Conservation (phyloP, 1,140 invertebrate genomes). For the Stegodyphus dumicola region DNA sequence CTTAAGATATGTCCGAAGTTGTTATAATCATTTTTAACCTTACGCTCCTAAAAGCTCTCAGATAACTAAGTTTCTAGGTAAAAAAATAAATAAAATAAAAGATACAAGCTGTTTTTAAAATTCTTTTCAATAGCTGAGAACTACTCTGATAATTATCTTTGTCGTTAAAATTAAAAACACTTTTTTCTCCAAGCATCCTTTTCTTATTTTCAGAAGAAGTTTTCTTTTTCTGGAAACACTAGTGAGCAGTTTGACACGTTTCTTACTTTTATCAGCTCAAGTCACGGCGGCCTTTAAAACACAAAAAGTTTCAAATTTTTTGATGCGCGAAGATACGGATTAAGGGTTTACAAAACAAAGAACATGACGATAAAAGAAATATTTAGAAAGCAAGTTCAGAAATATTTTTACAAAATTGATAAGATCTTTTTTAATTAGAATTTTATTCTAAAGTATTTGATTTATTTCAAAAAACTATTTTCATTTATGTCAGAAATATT, state of each 20-base stretch:
- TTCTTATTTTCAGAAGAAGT: background rate
- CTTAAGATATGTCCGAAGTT: slow-evolving; percentile 43
- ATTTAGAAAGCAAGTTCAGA: background rate
- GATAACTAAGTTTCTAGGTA: slow-evolving; percentile 54
- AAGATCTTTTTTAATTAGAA: too few relatives aligned
- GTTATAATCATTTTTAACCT: slow-evolving; percentile 60
- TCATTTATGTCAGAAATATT: too few relatives aligned
- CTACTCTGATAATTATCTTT: slow-evolving; percentile 53
- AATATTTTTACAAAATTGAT: background rate
- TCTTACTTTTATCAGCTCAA: too few relatives aligned
- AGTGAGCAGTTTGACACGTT: too few relatives aligned
- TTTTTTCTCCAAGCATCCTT: slow-evolving; percentile 20
- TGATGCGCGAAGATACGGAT: too few relatives aligned
- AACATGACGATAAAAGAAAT: background rate
- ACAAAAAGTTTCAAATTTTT: too few relatives aligned
- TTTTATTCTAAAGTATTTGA: too few relatives aligned
- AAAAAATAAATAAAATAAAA: slow-evolving; percentile 19
- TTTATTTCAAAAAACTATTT: too few relatives aligned
- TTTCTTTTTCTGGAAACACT: background rate
- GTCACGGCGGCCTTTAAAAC: too few relatives aligned
- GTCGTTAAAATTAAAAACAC: slow-evolving; percentile 54
- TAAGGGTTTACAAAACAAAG: background rate
- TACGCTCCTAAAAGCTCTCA: slow-evolving; percentile 12
- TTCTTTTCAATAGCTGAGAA: slow-evolving; percentile 30
- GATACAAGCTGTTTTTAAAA: slow-evolving; percentile 24